Base-by-base conservation (phyloP, 2,797 vertebrate species). In the Tolypeutes matacus region DNA sequence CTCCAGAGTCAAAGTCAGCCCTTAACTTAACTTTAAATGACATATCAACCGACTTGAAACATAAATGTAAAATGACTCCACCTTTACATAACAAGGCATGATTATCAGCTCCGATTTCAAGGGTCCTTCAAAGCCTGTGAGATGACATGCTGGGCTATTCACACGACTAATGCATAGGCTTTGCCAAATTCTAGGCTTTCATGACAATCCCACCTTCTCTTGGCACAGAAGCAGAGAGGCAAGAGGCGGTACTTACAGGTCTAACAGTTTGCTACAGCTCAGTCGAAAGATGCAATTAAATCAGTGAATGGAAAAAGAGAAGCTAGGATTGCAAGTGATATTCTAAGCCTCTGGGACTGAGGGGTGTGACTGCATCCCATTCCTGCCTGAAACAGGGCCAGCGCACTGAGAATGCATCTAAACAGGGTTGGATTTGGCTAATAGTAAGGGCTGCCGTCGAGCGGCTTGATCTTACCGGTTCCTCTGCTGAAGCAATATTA, bases 401-500 rank as follows among this genome's bases (percentile, higher is more conserved):
- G 31, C 8, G 1, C 8, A n/a, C 93, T 83, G 75, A 42, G 95
- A 89, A 90, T 69, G 90, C 69, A 92, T 89, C 67, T 29, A 89
- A 94, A 89, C 3, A 51, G 85, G 64, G 6, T 72, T 75, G 60
- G 78, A 94, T 78, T 96, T 86, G 85, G 77, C 75, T 88, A 84
- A 91, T 76, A 95, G 56, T 9, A 89, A 91, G 86, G 89, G 72
- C 64, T 92, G 93, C 95, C 42, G 0, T 36, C 3, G 10, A 77
- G 70, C 1, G 15, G 94, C 72, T 4, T 8, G 97, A 96, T 96
- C 98, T 99, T 98, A 99, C 99, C 99, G 99, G 99, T 99, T 99
- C 98, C 98, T 99, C 96, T 99, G 99, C 98, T 99, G 99, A 95
- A 99, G 99, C 86, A 97, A 97, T 97, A 99, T 99, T 99, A 99